Evolutionary conservation across 2,888 invertebrate species (phyloP).

Genomic region (Clanis bilineata): DNA sequence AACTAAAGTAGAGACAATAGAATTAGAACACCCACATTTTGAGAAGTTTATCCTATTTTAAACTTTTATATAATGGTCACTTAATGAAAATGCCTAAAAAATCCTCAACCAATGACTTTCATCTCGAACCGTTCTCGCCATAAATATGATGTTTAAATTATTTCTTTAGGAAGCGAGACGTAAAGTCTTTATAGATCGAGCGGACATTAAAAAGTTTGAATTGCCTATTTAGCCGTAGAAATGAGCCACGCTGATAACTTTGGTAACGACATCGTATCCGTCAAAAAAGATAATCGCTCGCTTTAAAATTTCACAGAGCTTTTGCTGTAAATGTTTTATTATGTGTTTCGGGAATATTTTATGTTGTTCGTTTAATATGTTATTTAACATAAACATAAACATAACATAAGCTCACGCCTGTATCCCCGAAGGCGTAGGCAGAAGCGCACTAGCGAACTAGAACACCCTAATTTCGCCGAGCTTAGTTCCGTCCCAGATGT

Average conservation of each 20-base stretch:
- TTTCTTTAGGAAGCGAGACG: slow-evolving; percentile 11
- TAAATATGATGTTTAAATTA: slow-evolving; percentile 9
- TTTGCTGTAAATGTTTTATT: background rate
- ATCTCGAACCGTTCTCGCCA: background rate
- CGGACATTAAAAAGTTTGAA: slow-evolving; percentile 49
- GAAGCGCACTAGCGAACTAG: too few relatives aligned
- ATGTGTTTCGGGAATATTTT: background rate
- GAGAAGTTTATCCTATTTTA: too few relatives aligned
- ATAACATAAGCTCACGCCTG: background rate
- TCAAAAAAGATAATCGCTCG: slow-evolving; percentile 35
- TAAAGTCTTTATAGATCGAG: slow-evolving; percentile 29
- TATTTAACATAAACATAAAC: too few relatives aligned
- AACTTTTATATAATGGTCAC: too few relatives aligned
- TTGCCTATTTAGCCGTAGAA: slow-evolving; percentile 47
- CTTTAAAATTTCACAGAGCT: slow-evolving; percentile 15
- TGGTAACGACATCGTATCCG: slow-evolving; percentile 35
- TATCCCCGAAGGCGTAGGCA: too few relatives aligned
- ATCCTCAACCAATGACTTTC: background rate
- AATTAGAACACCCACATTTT: too few relatives aligned
- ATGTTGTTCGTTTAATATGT: background rate
- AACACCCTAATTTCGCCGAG: too few relatives aligned
- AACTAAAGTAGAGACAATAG: too few relatives aligned
- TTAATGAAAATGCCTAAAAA: too few relatives aligned
- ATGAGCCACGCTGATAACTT: slow-evolving; percentile 32
- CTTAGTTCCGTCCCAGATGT: too few relatives aligned